Evolutionary conservation across 2,113 vertebrate genomes (phyloP).

Genomic region (Rhea pennata): DNA sequence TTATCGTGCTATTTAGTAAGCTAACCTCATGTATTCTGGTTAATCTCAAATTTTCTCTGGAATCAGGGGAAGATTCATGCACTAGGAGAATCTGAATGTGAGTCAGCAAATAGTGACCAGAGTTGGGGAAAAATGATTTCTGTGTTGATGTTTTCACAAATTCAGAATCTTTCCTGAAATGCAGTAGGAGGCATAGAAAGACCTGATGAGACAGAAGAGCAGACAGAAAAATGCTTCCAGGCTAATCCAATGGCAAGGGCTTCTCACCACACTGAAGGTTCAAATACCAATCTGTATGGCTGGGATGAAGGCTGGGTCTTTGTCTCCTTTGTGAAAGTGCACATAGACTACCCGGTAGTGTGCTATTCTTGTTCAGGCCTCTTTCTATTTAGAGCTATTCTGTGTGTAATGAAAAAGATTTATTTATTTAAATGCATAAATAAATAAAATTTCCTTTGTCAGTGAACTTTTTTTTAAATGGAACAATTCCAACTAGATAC

Average conservation of each 20-base stretch:
- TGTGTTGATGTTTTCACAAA: neutral
- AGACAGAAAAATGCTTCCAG: neutral
- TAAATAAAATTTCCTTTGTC: neutral
- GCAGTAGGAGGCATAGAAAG: neutral
- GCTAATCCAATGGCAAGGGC: neutral
- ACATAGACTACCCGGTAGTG: neutral
- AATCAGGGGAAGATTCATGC: neutral
- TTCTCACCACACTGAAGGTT: neutral
- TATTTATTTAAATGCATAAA: no score
- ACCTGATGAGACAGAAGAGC: neutral
- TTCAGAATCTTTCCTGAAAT: neutral
- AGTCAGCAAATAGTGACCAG: constrained; percentile 11
- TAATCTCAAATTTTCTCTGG: neutral
- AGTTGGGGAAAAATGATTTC: neutral
- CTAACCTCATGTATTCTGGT: constrained; percentile 25
- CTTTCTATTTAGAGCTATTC: neutral
- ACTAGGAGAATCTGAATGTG: neutral
- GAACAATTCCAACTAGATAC: neutral
- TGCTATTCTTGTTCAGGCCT: neutral
- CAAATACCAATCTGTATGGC: neutral
- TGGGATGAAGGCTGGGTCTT: neutral
- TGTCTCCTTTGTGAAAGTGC: neutral
- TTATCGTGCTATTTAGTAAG: neutral
- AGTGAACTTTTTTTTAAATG: neutral
- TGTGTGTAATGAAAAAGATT: neutral